phyloP scores from a whole-genome alignment of 1,140 invertebrate genomes.

The Carposina sasakii region DNA sequence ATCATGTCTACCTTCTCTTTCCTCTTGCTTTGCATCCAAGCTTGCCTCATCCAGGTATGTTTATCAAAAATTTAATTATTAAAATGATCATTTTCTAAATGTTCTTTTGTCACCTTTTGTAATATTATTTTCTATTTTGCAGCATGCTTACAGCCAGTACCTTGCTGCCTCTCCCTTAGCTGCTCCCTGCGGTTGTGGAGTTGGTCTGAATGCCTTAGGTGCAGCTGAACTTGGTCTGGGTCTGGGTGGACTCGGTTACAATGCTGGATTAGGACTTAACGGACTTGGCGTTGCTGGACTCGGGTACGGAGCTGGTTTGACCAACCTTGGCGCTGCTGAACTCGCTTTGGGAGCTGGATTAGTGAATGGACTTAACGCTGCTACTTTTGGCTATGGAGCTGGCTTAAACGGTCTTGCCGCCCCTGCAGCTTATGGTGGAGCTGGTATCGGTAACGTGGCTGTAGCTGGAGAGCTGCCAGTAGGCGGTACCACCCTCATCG shows the following conservation, averaged over 20 bases:
- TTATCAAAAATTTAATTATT: constrained; percentile 13
- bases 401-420: too few relatives aligned
- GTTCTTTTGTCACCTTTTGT: not conserved
- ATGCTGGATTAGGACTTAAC: too few relatives aligned
- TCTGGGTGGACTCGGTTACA: too few relatives aligned
- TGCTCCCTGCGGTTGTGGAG: too few relatives aligned
- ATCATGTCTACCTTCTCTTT: constrained; percentile 37
- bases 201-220: too few relatives aligned
- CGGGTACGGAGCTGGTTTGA: too few relatives aligned
- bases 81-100: not conserved
- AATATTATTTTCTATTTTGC: not conserved
- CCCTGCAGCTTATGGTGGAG: not conserved
- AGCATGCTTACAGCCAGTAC: not conserved
- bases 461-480: constrained; percentile 1
- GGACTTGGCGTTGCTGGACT: too few relatives aligned
- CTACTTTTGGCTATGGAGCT: too few relatives aligned
- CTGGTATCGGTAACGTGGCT: not conserved
- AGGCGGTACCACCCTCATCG: not conserved
- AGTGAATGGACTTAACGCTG: too few relatives aligned
- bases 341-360: too few relatives aligned
- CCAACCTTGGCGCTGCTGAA: too few relatives aligned
- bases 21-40: constrained; percentile 35
- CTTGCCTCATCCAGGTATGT: constrained; percentile 37
- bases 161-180: not conserved
- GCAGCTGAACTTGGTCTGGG: too few relatives aligned